phyloP scores from a whole-genome alignment of 2,113 vertebrate species.

The Suncus etruscus region DNA sequence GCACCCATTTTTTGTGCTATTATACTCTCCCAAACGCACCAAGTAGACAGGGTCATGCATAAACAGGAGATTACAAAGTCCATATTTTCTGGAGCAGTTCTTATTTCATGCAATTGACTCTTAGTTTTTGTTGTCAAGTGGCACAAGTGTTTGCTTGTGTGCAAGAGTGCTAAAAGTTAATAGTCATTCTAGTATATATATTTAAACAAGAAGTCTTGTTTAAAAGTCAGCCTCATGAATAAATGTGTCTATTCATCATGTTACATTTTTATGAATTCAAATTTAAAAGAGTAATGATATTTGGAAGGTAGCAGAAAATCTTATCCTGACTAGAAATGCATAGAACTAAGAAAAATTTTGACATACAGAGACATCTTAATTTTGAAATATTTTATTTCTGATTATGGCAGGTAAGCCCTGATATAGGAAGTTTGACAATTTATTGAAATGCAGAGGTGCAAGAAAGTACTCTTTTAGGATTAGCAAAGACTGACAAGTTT shows the following conservation, averaged over 20 bases:
- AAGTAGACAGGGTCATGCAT: background rate
- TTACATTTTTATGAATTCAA: slow-evolving; percentile 45
- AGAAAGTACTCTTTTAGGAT: background rate
- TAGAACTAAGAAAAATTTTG: slow-evolving; percentile 21
- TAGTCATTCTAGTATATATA: no score
- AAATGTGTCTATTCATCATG: background rate
- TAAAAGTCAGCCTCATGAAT: slow-evolving; percentile 44
- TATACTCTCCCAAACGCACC: background rate
- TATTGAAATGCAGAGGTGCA: background rate
- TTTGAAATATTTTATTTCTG: slow-evolving; percentile 18
- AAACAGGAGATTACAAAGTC: background rate
- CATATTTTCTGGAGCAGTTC: background rate
- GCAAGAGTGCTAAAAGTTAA: no score
- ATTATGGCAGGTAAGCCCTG: background rate
- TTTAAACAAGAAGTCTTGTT: slow-evolving; percentile 46
- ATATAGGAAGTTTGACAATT: background rate
- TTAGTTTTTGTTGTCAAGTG: background rate
- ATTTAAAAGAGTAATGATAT: slow-evolving; percentile 40
- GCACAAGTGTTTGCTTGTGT: no score
- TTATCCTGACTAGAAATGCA: slow-evolving; percentile 49
- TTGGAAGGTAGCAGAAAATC: slow-evolving; percentile 24
- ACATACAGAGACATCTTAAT: background rate
- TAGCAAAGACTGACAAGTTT: slow-evolving; percentile 14
- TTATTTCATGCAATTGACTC: slow-evolving; percentile 43
- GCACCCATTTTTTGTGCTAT: background rate